phyloP scores from a whole-genome alignment of 2,888 invertebrate species.

The Koerneria pararmatus region DNA sequence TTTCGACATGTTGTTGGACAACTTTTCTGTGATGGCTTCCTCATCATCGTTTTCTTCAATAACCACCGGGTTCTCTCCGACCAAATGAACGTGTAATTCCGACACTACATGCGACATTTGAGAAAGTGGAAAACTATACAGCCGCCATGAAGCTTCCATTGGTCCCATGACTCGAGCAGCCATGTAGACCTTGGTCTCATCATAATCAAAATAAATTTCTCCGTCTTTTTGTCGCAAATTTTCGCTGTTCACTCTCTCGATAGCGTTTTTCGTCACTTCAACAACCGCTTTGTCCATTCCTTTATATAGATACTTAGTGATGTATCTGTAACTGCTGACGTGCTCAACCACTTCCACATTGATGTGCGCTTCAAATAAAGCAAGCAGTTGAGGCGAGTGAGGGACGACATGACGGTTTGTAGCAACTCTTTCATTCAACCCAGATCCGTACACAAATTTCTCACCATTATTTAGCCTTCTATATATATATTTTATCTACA shows the following conservation, averaged over 20 bases:
- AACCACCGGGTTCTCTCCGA: not conserved
- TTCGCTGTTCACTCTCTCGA: not conserved
- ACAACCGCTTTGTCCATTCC: slow-evolving; percentile 39
- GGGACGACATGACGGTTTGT: slow-evolving; percentile 32
- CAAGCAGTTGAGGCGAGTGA: slow-evolving; percentile 43
- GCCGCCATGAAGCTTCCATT: not conserved
- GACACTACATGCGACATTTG: too few species aligned
- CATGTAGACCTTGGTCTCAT: too few species aligned
- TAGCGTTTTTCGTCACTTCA: not conserved
- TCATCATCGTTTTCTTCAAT: slow-evolving; percentile 5
- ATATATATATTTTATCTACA: too few species aligned
- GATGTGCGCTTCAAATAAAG: slow-evolving; percentile 59
- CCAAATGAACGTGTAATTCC: too few species aligned
- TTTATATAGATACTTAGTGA: slow-evolving; percentile 58
- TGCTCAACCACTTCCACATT: slow-evolving; percentile 59
- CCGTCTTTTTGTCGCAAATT: too few species aligned
- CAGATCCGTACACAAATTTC: too few species aligned
- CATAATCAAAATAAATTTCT: too few species aligned
- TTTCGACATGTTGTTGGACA: not conserved
- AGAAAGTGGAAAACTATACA: too few species aligned
- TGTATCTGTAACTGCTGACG: slow-evolving; percentile 49
- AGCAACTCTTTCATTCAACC: too few species aligned
- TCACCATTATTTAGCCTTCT: too few species aligned
- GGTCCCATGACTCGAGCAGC: too few species aligned
- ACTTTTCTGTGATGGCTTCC: not conserved